Evolutionary conservation across 2,113 vertebrate genomes (phyloP).

Genomic region (Daphoenositta chrysoptera): DNA sequence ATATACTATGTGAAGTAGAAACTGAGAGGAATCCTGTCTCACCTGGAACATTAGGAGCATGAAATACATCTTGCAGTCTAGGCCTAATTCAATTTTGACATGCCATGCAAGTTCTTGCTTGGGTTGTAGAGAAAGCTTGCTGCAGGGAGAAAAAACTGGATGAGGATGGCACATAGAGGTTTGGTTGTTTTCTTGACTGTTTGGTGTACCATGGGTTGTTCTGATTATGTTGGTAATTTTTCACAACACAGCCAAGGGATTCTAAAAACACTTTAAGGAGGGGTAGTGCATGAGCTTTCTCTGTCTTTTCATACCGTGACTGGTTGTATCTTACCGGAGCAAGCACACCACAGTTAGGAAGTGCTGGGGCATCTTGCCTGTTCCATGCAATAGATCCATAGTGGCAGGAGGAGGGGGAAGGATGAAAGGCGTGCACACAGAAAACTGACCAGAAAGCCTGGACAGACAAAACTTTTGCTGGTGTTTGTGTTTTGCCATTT

Average conservation of each 20-base stretch:
- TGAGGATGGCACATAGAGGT: neutral
- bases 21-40: neutral
- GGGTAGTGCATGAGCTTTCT: fast-evolving
- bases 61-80: neutral
- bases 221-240: neutral
- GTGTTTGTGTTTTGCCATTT: neutral
- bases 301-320: neutral
- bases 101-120: neutral
- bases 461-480: neutral
- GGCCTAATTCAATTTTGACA: neutral
- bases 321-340: neutral
- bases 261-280: neutral
- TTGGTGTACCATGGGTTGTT: neutral
- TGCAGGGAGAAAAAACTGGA: neutral
- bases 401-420: neutral
- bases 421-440: neutral
- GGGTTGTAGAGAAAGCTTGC: neutral
- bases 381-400: neutral
- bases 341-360: neutral
- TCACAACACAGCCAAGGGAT: neutral
- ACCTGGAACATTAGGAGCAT: neutral
- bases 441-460: neutral
- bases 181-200: neutral
- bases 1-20: neutral
- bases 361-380: neutral